Evolutionary conservation across 1,140 invertebrate genomes (phyloP).

Genomic region (Arctopsyche grandis): DNA sequence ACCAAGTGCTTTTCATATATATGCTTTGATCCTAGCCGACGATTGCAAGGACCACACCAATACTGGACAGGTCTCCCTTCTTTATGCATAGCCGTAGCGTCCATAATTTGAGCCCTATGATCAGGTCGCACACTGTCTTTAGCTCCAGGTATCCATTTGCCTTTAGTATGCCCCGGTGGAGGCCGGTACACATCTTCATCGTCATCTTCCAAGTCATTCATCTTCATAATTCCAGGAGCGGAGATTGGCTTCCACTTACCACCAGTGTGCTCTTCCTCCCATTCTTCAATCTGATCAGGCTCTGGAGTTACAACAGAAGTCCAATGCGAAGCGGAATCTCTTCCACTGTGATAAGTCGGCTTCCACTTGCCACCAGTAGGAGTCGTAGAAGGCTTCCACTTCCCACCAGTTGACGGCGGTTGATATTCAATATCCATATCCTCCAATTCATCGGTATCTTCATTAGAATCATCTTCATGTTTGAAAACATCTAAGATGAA

Average conservation of each 20-base stretch:
- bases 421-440: conserved; percentile 72
- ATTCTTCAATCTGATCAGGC: conserved; percentile 61
- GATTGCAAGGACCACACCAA: conserved; percentile 83
- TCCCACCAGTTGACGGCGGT: conserved; percentile 68
- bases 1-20: conserved; percentile 80
- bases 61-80: conserved; percentile 71
- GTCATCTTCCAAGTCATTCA: conserved; percentile 56
- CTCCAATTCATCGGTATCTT: conserved; percentile 66
- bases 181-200: conserved; percentile 67
- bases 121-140: conserved; percentile 64
- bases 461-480: conserved; percentile 67
- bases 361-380: conserved; percentile 82
- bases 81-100: conserved; percentile 61
- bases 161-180: conserved; percentile 75
- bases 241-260: conserved; percentile 65
- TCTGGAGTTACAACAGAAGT: conserved; percentile 58
- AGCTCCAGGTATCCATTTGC: conserved; percentile 79
- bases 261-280: conserved; percentile 59
- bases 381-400: conserved; percentile 75
- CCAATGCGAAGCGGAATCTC: conserved; percentile 53
- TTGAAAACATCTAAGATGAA: conserved; percentile 63
- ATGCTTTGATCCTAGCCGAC: conserved; percentile 74
- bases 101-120: conserved; percentile 65
- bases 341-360: conserved; percentile 56
- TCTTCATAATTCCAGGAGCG: conserved; percentile 54